These are phyloP conservation scores for Andrena minutula DNA, from an alignment of 2,888 invertebrate genomes.

Conservation along the genomic window DNA sequence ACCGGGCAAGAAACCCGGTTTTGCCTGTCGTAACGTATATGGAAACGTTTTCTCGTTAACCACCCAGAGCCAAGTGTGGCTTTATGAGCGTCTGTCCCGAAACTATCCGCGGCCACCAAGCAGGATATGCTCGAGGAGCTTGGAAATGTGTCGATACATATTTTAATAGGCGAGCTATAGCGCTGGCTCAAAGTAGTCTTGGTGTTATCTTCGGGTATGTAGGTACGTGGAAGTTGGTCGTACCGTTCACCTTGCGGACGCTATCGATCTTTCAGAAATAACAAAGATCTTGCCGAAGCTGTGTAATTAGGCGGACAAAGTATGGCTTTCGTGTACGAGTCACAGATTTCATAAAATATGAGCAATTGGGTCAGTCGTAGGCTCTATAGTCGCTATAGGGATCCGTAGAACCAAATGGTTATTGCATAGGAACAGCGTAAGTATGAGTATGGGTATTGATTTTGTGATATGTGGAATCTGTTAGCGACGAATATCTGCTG, in stretches of 20 bases:
- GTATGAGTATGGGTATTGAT: too few species aligned
- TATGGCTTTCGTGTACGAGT: neutral
- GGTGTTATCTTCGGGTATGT: neutral
- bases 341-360: neutral
- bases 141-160: slow-evolving; percentile 32
- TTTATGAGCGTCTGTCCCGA: neutral
- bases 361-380: neutral
- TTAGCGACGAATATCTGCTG: too few species aligned
- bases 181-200: neutral
- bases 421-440: neutral
- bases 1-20: neutral
- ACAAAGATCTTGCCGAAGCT: neutral
- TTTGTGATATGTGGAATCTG: too few species aligned
- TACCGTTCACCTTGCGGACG: slow-evolving; percentile 27
- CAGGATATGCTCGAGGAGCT: neutral
- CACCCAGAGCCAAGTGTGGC: neutral
- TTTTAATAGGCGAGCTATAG: slow-evolving; percentile 36
- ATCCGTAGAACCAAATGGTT: neutral
- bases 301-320: neutral
- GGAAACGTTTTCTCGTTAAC: slow-evolving; percentile 38
- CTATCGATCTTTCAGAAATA: slow-evolving; percentile 37
- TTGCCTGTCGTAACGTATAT: slow-evolving; percentile 10
- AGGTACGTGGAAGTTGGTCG: slow-evolving; percentile 5
- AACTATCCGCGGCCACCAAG: neutral
- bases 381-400: neutral